Evolutionary conservation across 1,140 invertebrate species (phyloP), one percentile per base, ranked within the genome.

Genomic region (Mamestra configurata): DNA sequence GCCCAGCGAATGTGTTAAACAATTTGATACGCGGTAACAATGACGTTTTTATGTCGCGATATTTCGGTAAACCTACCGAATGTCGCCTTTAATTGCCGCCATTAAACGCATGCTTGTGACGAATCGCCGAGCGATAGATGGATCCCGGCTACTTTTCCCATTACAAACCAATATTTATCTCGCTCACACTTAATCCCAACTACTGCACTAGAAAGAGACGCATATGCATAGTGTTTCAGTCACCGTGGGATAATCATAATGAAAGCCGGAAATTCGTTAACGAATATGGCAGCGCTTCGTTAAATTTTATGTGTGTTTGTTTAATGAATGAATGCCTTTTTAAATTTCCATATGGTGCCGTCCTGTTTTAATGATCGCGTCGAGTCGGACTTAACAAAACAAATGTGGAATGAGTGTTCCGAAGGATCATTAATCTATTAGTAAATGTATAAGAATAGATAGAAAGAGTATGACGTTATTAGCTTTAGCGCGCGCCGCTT

Each of bases 251-350:
- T 83, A 84, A 84, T 83, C 81, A 82, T 85, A 84, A 88, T 88
- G 82, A 82, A 88, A 85, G 84, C 91, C 92, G 93, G 93, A 94
- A 93, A 90, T 94, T 92, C 89, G 88, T 94, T 93, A 91, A 91
- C 85, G 90, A 90, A 90, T 92, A 90, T 89, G 88, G 91, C 84
- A 86, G 86, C 85, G 89, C 85, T 92, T 92, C 90, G 87, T 93
- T 93, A 91, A 93, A 88, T 90, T 93, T 94, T 89, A 93, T 92
- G 89, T 86, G 81, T 90, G 89, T 92, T 89, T 90, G 84, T 88
- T 91, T 92, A 93, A 92, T 93, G 88, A 94, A 92, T 93, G 86
- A 89, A 93, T 93, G 90, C 88, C 87, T 89, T 92, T 91, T 91
- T 90, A 88, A 91, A 91, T 91, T 90, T 89, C 88, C 90, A 92